A percentile compares a stretch with the other conserved stretches of the same genome.
Conservation (phyloP, 2,113 vertebrate species). For the Gymnobelideus leadbeateri region DNA sequence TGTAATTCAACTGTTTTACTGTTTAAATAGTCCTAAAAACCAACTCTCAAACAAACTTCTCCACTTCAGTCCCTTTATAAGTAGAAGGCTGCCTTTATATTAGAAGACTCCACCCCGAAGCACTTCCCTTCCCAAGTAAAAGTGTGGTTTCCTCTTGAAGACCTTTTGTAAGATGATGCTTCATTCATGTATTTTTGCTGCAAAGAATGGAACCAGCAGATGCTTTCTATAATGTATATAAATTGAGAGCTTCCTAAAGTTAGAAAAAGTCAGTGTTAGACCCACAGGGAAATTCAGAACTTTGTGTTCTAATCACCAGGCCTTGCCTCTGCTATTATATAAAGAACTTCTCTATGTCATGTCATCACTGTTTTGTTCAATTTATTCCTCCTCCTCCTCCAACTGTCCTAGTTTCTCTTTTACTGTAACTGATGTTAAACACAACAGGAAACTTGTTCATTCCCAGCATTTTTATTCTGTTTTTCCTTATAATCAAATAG, state of each 20-base stretch:
- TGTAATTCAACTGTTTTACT: neutral
- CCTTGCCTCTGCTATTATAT: slow-evolving; percentile 52
- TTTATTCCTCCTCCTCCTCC: slow-evolving; percentile 71
- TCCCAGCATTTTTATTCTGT: slow-evolving; percentile 15
- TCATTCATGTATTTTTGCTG: neutral
- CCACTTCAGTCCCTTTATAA: neutral
- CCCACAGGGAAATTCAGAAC: slow-evolving; percentile 26
- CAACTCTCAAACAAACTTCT: neutral
- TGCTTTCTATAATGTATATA: neutral
- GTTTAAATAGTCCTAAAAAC: neutral
- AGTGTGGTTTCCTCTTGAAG: neutral
- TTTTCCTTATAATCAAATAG: slow-evolving; percentile 46
- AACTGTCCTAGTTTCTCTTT: slow-evolving; percentile 63
- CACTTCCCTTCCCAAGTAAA: neutral
- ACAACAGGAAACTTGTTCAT: slow-evolving; percentile 35
- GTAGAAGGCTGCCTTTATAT: neutral
- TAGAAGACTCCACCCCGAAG: neutral
- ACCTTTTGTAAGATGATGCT: neutral
- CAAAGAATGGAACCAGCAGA: neutral
- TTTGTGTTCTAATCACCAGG: neutral
- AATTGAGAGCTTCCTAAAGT: neutral
- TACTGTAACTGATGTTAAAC: slow-evolving; percentile 60
- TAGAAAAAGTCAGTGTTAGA: slow-evolving; percentile 1
- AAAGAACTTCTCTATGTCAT: slow-evolving; percentile 57
- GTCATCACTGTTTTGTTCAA: slow-evolving; percentile 58